Conservation (phyloP, 1,140 invertebrate genomes). For the Rhagoletis pomonella region DNA sequence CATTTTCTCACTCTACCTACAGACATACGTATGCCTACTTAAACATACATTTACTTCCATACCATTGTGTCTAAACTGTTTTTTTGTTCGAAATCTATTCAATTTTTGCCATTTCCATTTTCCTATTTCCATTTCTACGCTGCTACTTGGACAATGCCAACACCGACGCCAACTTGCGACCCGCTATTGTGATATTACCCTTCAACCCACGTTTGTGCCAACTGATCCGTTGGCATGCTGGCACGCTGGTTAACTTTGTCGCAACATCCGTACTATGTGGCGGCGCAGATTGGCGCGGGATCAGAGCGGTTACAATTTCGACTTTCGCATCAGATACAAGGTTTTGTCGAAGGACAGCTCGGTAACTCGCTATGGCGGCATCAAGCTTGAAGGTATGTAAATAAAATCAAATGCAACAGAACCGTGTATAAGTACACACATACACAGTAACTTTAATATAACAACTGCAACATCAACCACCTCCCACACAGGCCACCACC, state of each 20-base stretch:
- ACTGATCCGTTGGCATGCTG: neutral
- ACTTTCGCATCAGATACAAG: slow-evolving; percentile 89
- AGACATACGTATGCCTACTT: too few relatives aligned
- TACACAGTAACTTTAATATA: neutral
- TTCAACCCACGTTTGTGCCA: neutral
- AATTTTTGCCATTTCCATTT: slow-evolving; percentile 23
- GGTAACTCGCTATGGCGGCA: slow-evolving; percentile 87
- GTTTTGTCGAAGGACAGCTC: slow-evolving; percentile 84
- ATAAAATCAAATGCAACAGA: slow-evolving; percentile 31
- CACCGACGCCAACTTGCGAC: neutral
- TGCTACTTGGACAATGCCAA: slow-evolving; percentile 14
- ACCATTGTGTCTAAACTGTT: neutral
- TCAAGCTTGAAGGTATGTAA: slow-evolving; percentile 71
- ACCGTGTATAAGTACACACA: neutral
- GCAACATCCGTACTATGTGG: neutral
- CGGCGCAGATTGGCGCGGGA: slow-evolving; percentile 80
- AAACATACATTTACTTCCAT: neutral
- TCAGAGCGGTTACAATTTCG: slow-evolving; percentile 89
- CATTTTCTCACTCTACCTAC: neutral
- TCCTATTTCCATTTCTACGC: neutral
- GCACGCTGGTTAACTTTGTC: neutral
- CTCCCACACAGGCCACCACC: neutral
- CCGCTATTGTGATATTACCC: neutral
- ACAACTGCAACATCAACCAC: neutral
- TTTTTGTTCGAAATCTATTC: slow-evolving; percentile 39